Evolutionary conservation across 2,888 invertebrate genomes (phyloP), one percentile per base, ranked within the genome.

Genomic region (Rhingia rostrata): DNA sequence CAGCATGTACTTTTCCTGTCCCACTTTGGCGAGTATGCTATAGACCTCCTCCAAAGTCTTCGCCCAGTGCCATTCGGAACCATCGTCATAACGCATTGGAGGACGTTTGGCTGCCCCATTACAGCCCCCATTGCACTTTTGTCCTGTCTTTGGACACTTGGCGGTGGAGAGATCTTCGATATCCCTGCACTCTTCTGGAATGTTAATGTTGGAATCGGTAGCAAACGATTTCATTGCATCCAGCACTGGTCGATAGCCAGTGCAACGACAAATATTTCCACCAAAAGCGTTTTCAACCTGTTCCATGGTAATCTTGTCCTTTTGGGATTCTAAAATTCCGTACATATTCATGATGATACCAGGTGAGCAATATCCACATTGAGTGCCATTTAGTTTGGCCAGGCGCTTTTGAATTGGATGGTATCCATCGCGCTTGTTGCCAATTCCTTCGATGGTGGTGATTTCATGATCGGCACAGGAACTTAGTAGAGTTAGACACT

Each of bases 201-300:
- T 86, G 22, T 90, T 88, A 54, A 93, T 91, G 6, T 93, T 92
- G 4, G 93, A 93, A 87, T 95, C 94, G 0, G 90, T 91, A 0
- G 95, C 94, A 86, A 95, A 94, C 0, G 95, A 94, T 90, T 96
- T 96, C 90, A 96, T 95, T 0, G 96, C 94, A 88, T 96, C 96
- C 54, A 95, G 92, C 79, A 96, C 96, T 0, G 96, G 93, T 7
- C 96, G 92, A 88, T 96, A 96, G 0, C 96, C 96, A 0, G 96
- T 96, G 88, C 96, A 96, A 66, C 96, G 93, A 86, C 96, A 96
- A 43, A 96, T 94, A 86, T 96, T 96, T 53, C 95, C 93, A 6
- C 95, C 96, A 87, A 96, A 95, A 0, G 95, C 94, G 87, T 95
- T 95, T 90, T 96, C 96, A 4, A 96, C 92, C 87, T 95, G 94